Evolutionary conservation across 30 jellyfish, hydroid and myxozoan species (phyloP), one percentile per base, ranked within the genome.

Genomic region (Hydra vulgaris): DNA sequence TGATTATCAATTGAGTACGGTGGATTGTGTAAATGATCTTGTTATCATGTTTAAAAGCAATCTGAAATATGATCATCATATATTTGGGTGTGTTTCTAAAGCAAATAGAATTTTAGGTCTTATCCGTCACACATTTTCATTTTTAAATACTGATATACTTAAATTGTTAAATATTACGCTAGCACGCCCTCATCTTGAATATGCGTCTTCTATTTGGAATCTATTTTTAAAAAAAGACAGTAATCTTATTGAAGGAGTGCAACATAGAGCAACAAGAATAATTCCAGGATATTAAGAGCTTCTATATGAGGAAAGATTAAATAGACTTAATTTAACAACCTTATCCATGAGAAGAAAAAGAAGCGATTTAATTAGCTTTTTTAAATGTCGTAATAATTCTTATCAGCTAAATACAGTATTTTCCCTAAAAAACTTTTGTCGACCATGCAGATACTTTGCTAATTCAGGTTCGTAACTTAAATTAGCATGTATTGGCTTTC

Each of bases 121-220:
- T 3, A 40, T 40, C 61, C 5, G 12, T n/a, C n/a, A 40, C 61
- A 40, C 61, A 40, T 40, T 40, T 40, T 40, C 61, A 40, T 40
- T 40, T 12, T 40, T 40, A 12, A 40, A 40, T 40, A 12, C 12
- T 40, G 61, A 40, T 40, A 12, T 40, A n/a, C n/a, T n/a, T n/a
- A 40, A 40, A 40, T 40, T 40, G 61, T 40, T 40, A 40, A 3
- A 40, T 12, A 12, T 40, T 40, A 3, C 61, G 61, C 61, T 40
- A 40, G 61, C 12, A 40, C 85, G 86, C 21, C 80, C 83, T n/a
- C 89, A 79, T 61, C 76, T 85, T n/a, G 95, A 85, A 80, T 85
- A 85, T 85, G 90, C 82, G 40, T 26, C 52, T 18, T 56, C 77
- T 7, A 68, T 81, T 52, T 80, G 92, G 87, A 8, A 20, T 52